Conservation (phyloP, 2,888 invertebrate genomes). For the Oxyscelio sp. region DNA sequence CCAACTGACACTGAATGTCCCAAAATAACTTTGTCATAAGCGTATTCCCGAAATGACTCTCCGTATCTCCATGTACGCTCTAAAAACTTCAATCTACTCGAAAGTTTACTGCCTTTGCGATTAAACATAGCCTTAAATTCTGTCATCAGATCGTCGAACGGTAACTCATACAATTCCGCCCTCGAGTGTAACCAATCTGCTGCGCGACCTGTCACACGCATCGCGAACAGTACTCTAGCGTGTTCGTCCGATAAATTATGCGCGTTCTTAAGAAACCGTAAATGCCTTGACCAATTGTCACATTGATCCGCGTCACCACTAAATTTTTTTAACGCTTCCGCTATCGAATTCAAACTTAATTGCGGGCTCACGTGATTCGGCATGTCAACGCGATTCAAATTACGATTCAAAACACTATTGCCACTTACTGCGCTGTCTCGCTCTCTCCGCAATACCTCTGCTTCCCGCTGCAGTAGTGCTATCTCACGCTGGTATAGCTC, state of each 20-base stretch:
- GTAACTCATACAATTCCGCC: background rate
- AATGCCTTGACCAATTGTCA: no score
- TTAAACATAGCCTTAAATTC: no score
- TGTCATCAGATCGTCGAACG: no score
- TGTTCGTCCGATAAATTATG: conserved; percentile 7
- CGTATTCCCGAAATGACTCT: no score
- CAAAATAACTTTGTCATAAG: no score
- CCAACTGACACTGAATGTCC: background rate
- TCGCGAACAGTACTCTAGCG: background rate
- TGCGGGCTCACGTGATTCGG: background rate
- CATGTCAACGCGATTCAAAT: background rate
- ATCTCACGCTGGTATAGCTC: no score
- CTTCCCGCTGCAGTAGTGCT: background rate
- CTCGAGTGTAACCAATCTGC: no score
- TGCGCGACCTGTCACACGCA: conserved; percentile 3
- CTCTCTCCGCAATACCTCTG: background rate
- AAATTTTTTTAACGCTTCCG: background rate
- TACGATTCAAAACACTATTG: background rate
- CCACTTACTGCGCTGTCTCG: background rate
- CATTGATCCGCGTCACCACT: no score
- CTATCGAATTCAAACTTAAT: conserved; percentile 20
- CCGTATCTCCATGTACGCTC: no score
- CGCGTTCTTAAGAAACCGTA: no score
- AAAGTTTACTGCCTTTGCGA: no score
- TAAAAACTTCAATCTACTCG: background rate